Conservation (phyloP, 2,113 vertebrate species). For the Sapayoa aenigma region DNA sequence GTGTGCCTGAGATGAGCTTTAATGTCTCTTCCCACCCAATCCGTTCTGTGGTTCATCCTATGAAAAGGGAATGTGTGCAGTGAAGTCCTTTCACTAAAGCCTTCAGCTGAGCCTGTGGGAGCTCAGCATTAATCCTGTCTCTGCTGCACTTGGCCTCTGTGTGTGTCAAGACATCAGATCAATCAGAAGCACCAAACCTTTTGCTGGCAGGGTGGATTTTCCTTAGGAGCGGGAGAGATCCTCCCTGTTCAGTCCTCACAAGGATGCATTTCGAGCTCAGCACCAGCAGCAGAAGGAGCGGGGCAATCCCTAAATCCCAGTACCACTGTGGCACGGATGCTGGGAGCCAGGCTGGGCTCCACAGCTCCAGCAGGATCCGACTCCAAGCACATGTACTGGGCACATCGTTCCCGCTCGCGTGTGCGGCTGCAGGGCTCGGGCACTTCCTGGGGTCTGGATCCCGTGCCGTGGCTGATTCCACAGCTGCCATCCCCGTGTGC, state of each 20-base stretch:
- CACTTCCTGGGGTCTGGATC: background rate
- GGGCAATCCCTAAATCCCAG: background rate
- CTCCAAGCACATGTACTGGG: background rate
- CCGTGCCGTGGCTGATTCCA: background rate
- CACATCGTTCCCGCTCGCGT: background rate
- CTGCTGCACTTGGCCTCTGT: fast-evolving
- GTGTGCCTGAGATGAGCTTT: background rate
- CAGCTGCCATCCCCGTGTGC: background rate
- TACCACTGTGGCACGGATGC: fast-evolving
- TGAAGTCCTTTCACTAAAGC: background rate
- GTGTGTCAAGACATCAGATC: background rate
- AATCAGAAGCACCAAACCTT: background rate
- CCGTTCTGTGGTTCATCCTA: background rate
- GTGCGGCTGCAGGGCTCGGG: background rate
- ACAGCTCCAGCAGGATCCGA: background rate
- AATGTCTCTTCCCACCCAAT: background rate
- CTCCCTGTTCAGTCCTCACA: fast-evolving
- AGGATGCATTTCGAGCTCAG: background rate
- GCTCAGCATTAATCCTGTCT: background rate
- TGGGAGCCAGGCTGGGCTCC: background rate
- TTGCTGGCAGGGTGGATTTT: background rate
- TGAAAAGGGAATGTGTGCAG: background rate
- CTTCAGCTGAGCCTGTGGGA: background rate
- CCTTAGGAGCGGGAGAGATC: background rate
- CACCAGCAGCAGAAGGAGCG: background rate